phyloP scores from a whole-genome alignment of 2,113 vertebrate genomes.

The Aleadryas rufinucha region DNA sequence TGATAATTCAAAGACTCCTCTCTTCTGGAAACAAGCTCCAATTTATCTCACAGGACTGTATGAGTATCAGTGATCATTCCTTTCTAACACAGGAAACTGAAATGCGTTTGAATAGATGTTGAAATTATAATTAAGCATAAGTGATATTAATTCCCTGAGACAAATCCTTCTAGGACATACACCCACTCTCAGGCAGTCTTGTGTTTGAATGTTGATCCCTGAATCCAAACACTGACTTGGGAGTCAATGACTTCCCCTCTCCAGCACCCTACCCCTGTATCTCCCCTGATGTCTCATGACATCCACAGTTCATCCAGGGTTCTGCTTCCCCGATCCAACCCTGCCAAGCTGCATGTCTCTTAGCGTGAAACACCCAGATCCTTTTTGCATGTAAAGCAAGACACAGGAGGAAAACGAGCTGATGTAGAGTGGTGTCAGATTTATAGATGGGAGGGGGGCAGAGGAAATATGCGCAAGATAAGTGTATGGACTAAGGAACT shows the following conservation, averaged over 20 bases:
- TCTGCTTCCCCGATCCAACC: background rate
- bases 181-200: background rate
- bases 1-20: background rate
- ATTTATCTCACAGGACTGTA: background rate
- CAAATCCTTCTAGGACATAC: background rate
- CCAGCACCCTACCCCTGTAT: fast-evolving
- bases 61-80: background rate
- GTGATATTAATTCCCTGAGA: background rate
- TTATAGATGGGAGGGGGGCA: fast-evolving
- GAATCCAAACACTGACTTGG: background rate
- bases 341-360: background rate
- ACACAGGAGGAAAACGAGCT: background rate
- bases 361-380: background rate
- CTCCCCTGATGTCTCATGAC: background rate
- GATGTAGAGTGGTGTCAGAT: background rate
- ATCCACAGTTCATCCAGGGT: background rate
- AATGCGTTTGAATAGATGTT: background rate
- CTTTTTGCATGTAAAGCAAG: background rate
- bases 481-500: background rate
- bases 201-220: background rate
- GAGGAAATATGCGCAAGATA: background rate
- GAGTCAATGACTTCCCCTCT: background rate
- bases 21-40: background rate
- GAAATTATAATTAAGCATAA: background rate
- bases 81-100: background rate